Evolutionary conservation across 2,888 invertebrate species (phyloP), one percentile per base, ranked within the genome.

Genomic region (Thecophora atra): DNA sequence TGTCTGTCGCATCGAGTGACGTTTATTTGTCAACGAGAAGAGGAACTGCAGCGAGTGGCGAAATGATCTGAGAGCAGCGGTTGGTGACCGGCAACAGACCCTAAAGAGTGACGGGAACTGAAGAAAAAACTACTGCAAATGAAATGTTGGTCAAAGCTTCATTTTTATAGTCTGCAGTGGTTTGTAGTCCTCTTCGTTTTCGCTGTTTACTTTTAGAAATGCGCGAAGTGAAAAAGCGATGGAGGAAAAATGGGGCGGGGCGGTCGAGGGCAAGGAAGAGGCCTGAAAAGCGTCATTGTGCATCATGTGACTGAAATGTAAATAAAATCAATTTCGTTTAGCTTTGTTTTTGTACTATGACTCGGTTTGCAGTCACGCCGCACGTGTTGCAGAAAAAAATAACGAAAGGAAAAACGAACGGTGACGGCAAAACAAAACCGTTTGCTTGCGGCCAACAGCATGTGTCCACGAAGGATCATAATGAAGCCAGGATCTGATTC

Each of bases 11-110:
- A 68, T 58, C 11, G 26, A 30, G 58, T 56, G 68, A 60, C 62
- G 70, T 70, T 70, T 70, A 70, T 70, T 70, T 51, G 70, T 70
- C 62, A 51, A 51, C 24, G 37, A 63, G n/a, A n/a, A 11, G 19
- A 24, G n/a, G 26, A 5, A 24, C 26, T 30, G 66, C n/a, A 11
- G n/a, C 19, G 28, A 24, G 54, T 19, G 7, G 37, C 15, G 7
- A 21, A 1, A 13, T 21, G 56, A 8, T 17, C 13, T 19, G 54
- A 6, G 67, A 52, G 30, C 21, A 42, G 56, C 13, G 26, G 42
- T 64, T 64, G 24, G 1, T 26, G 24, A 21, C 21, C 17, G 21
- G 13, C 37, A 21, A 17, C 24, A 28, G 3, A 19, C 44, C 5
- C 17, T 11, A 44, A 44, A 21, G 21, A 42, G 5, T 15, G 3